phyloP scores from a whole-genome alignment of 2,797 vertebrate species.

The Poliocrania exsul region DNA sequence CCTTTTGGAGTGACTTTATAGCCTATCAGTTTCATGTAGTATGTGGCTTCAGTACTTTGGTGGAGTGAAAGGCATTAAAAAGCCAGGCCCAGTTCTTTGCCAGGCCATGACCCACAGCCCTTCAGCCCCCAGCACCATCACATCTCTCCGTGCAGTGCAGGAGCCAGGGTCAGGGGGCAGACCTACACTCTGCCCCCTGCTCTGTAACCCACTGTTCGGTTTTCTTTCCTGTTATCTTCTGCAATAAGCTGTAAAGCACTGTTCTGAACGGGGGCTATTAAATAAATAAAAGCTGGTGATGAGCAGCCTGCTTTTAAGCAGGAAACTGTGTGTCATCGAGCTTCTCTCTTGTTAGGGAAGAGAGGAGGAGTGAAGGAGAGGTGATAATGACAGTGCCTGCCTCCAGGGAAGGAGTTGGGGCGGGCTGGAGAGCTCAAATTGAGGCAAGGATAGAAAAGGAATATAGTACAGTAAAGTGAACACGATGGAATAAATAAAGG shows the following conservation, averaged over 20 bases:
- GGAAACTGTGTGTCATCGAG: conserved; percentile 4
- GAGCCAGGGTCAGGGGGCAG: fast-evolving
- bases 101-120: not conserved
- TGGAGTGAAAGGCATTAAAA: not conserved
- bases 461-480: not conserved
- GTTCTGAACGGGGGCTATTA: not conserved
- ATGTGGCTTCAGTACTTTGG: not conserved
- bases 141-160: not conserved
- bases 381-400: conserved; percentile 21
- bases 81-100: not conserved
- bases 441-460: not conserved
- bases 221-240: not conserved
- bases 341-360: not conserved
- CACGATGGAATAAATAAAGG: not conserved
- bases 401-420: not conserved
- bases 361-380: conserved; percentile 13
- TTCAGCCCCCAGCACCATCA: fast-evolving
- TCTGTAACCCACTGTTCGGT: fast-evolving
- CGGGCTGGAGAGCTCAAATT: not conserved
- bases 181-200: fast-evolving
- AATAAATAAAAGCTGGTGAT: not conserved
- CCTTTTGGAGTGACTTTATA: not conserved
- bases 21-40: fast-evolving
- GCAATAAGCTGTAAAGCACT: not conserved
- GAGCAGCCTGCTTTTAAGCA: not conserved